Percentiles rank a stretch among this genome's conserved stretches.
phyloP scores from a whole-genome alignment of 2,888 invertebrate species.

The Punctoribates punctum region DNA sequence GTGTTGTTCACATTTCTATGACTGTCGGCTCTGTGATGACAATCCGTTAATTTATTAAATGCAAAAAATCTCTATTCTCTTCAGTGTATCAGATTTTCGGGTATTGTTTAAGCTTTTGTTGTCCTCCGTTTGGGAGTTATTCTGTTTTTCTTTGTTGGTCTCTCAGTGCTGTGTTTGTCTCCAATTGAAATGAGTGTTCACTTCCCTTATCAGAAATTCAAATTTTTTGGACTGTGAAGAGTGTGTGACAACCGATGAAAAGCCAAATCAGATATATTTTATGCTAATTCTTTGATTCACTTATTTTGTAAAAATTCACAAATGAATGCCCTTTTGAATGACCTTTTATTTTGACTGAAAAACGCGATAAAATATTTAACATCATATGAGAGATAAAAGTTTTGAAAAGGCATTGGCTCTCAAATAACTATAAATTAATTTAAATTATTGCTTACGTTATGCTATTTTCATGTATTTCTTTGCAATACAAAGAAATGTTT shows the following conservation, averaged over 20 bases:
- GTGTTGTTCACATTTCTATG: slow-evolving; percentile 14
- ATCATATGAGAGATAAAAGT: too few relatives aligned
- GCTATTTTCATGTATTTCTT: too few relatives aligned
- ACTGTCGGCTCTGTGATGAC: neutral
- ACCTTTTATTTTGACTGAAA: too few relatives aligned
- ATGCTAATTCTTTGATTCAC: too few relatives aligned
- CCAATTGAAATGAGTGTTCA: neutral
- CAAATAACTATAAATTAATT: too few relatives aligned
- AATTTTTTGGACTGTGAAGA: neutral
- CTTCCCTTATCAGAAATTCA: slow-evolving; percentile 1
- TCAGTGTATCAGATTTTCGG: neutral
- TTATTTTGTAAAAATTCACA: too few relatives aligned
- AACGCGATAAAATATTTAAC: too few relatives aligned
- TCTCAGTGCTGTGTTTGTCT: neutral
- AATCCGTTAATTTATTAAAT: neutral
- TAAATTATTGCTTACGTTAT: too few relatives aligned
- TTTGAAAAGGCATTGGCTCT: too few relatives aligned
- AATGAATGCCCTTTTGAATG: too few relatives aligned
- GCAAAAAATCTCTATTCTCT: neutral
- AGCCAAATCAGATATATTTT: too few relatives aligned
- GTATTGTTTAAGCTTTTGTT: slow-evolving; percentile 9
- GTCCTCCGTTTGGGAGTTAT: neutral
- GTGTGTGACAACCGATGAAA: neutral
- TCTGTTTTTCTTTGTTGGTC: neutral
- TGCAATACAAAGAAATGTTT: too few relatives aligned